Base-by-base conservation (phyloP, 2,888 invertebrate species). In the Dryobota labecula region DNA sequence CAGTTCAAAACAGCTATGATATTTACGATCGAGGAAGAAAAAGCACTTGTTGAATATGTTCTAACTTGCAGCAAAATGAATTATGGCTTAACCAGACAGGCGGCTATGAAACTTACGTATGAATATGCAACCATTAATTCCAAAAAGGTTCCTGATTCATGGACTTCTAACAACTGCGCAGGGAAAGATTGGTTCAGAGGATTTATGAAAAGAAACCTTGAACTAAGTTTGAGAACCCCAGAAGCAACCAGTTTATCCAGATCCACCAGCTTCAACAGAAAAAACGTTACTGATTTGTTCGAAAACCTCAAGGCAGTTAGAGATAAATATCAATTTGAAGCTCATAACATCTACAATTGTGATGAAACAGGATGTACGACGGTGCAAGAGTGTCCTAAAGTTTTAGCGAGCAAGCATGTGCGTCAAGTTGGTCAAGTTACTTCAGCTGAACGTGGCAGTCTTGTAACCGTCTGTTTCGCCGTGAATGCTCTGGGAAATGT, bases 311-410 rank as follows among this genome's bases (percentile, higher is more conserved):
- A 61, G 43, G 36, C n/a, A 43, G 57, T 63, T 36, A 33, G 49
- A 30, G 63, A 58, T 33, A 69, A 60, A 57, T 63, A 69, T 45
- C 33, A 73, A 20, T 73, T 73, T 58, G 63, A 57, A 36, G 63
- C 73, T 53, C 68, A 58, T 43, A 66, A 61, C 27, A 74, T 74
- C 9, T 74, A 61, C 18, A 75, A 75, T 58, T 66, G 62, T 62
- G 71, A 75, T 49, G 75, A 75, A 71, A 76, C 76, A 15, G 76
- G 71, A 11, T 71, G 68, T 47, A 68, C 68, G 41, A 72, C 71
- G 18, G 70, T 74, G 4, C 63, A 62, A 58, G 41, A 51, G 8
- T 58, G 58, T 60, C 71, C 71, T n/a, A 76, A 71, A 71, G 64
- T 71, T 15, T 30, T 75, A 67, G 67, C 74, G n/a, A 63, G 49